Evolutionary conservation across 1,140 invertebrate species (phyloP), one percentile per base, ranked within the genome.

Genomic region (Caenorhabditis inopinata): DNA sequence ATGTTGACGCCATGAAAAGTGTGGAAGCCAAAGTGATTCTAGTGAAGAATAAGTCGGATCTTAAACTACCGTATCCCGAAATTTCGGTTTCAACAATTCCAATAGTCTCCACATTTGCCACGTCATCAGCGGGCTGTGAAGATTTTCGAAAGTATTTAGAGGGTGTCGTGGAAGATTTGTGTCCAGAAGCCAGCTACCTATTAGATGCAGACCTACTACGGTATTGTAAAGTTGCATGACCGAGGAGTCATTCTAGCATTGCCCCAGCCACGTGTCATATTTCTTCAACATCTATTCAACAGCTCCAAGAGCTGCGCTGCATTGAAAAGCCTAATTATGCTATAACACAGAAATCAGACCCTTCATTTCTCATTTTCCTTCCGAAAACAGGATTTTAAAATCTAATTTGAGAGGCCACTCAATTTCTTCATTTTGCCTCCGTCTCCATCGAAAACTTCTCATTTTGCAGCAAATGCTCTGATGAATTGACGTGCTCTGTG

Each of bases 11-110:
- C n/a, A 27, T 68, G 38, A 21, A 35, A 32, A 75, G 9, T 29
- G 4, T 2, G 16, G 58, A 68, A 29, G 27, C 58, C 0, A 35
- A 62, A 16, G 58, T 86, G 25, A 29, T 85, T 11, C 29, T 87
- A 49, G 80, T 76, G 12, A 25, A 87, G 12, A 86, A 86, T 45
- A 86, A 86, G 49, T 11, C 51, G 2, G 85, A 86, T 77, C 27
- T 85, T n/a, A 29, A n/a, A 2, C 58, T 68, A 42, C 29, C 29
- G 58, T 68, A 68, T 68, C 58, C 58, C 0, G 32, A 68, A 2
- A 7, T 53, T 35, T 2, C n/a, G 29, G 16, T 29, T 1, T 12
- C n/a, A 1, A 21, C 7, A 21, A 9, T 18, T 18, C 29, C 27
- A 6, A 25, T 38, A 18, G 58, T 68, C 11, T 68, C 29, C 9